Evolutionary conservation across 2,888 invertebrate genomes (phyloP).

Genomic region (Drosophila lutescens): DNA sequence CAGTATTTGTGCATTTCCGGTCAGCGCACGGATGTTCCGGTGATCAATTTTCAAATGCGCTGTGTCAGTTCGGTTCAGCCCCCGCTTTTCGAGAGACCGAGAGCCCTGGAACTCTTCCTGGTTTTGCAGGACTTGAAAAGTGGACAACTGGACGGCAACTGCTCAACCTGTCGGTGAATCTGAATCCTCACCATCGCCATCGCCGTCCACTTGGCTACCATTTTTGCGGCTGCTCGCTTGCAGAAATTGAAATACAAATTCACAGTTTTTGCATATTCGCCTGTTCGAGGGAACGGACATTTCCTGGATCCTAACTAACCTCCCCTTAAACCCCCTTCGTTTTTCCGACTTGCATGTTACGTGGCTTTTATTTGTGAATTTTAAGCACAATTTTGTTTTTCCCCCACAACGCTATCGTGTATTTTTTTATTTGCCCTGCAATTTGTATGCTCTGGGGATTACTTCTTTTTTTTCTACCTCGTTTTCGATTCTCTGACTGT

Average conservation of each 20-base stretch:
- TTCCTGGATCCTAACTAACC: slow-evolving; percentile 37
- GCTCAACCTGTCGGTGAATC: slow-evolving; percentile 58
- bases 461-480: slow-evolving; percentile 24
- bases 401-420: neutral
- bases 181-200: slow-evolving; percentile 36
- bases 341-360: slow-evolving; percentile 28
- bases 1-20: slow-evolving; percentile 78
- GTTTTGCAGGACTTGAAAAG: slow-evolving; percentile 4
- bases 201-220: slow-evolving; percentile 47
- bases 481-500: slow-evolving; percentile 29
- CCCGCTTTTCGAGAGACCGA: neutral
- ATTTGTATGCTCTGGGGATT: slow-evolving; percentile 52
- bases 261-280: slow-evolving; percentile 69
- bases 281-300: slow-evolving; percentile 21
- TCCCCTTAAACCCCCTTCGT: neutral
- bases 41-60: slow-evolving; percentile 78
- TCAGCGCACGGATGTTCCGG: slow-evolving; percentile 78
- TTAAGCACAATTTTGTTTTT: slow-evolving; percentile 50
- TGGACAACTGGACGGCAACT: slow-evolving; percentile 19
- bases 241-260: slow-evolving; percentile 69
- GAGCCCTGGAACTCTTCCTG: slow-evolving; percentile 5
- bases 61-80: slow-evolving; percentile 59
- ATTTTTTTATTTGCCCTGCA: slow-evolving; percentile 32
- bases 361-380: slow-evolving; percentile 49
- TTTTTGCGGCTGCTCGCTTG: slow-evolving; percentile 44